Evolutionary conservation across 2,113 vertebrate genomes (phyloP).

Genomic region (Tragulus kanchil): DNA sequence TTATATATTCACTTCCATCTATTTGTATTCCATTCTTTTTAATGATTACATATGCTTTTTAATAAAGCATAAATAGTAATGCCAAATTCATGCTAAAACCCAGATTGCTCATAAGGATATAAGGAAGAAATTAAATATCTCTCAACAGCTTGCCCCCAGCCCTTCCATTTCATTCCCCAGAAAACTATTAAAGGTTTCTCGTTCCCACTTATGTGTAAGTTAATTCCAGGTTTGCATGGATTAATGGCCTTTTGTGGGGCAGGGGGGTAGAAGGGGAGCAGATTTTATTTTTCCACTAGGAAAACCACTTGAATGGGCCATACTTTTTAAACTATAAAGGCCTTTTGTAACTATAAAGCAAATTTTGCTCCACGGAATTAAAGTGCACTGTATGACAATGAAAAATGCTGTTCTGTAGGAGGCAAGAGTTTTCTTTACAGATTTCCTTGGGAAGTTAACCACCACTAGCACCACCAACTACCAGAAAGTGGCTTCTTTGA

Average conservation of each 20-base stretch:
- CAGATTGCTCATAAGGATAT: not conserved
- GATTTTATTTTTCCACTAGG: not conserved
- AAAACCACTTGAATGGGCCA: not conserved
- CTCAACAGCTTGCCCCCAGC: not conserved
- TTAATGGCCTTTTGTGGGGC: not conserved
- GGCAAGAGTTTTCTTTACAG: not conserved
- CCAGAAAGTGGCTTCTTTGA: not conserved
- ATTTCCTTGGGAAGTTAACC: not conserved
- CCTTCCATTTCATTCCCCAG: not conserved
- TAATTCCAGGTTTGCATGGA: constrained; percentile 25
- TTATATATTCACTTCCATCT: not conserved
- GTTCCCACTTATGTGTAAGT: not conserved
- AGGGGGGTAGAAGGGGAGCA: not conserved
- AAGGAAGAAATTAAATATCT: not conserved
- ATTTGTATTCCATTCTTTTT: not conserved
- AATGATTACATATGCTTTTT: not conserved
- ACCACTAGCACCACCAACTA: not conserved
- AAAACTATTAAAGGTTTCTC: not conserved
- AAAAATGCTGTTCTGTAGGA: not conserved
- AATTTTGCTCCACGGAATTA: not conserved
- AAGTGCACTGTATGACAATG: not conserved
- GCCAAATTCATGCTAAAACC: not conserved
- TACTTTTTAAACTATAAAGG: not conserved
- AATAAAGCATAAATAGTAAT: not conserved
- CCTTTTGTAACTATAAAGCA: not conserved